Evolutionary conservation across 1,140 invertebrate species (phyloP), one percentile per base, ranked within the genome.

Genomic region (Drosophila quadrilineata): DNA sequence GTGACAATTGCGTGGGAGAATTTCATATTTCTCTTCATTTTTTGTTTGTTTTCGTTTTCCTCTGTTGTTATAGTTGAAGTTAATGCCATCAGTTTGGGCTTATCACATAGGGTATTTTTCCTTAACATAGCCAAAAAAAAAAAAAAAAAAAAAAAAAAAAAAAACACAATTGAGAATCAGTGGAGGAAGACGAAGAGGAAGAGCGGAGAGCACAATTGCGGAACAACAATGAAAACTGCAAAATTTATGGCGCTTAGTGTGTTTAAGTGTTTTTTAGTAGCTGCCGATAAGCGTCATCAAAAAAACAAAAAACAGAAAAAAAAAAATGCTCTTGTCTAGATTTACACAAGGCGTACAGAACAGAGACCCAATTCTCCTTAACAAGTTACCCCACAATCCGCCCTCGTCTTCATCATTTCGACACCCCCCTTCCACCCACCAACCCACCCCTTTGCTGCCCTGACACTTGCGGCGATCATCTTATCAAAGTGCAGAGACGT

Each of bases 261-360:
- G 45, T 36, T 72, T 29, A 57, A 75, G 62, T 72, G 49, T 50
- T 48, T 70, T 43, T 64, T 46, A 49, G 24, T 58, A 49, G 49
- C 46, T 82, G 77, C 63, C 77, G 77, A 82, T 82, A 82, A 84
- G 77, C 58, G 69, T 49, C 17, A 54, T 29, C 9, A 45, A 41
- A 77, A 35, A n/a, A n/a, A n/a, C n/a, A n/a, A n/a, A n/a, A n/a
- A n/a, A n/a, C n/a, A n/a, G n/a, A n/a, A n/a, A n/a, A n/a, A n/a
- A n/a, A n/a, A n/a, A n/a, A n/a, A n/a, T n/a, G n/a, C n/a, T 36
- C 19, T 10, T 67, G 73, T 68, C 68, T 67, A 76, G 73, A 82
- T 86, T 76, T 87, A 50, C 76, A 87, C 82, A 73, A 75, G 60
- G 41, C 16, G 35, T 53, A 52, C 49, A 46, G 24, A 9, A 4